These are phyloP conservation scores for Periophthalmus modestus DNA, from an alignment of 2,113 vertebrate genomes.

Conservation along the genomic window DNA sequence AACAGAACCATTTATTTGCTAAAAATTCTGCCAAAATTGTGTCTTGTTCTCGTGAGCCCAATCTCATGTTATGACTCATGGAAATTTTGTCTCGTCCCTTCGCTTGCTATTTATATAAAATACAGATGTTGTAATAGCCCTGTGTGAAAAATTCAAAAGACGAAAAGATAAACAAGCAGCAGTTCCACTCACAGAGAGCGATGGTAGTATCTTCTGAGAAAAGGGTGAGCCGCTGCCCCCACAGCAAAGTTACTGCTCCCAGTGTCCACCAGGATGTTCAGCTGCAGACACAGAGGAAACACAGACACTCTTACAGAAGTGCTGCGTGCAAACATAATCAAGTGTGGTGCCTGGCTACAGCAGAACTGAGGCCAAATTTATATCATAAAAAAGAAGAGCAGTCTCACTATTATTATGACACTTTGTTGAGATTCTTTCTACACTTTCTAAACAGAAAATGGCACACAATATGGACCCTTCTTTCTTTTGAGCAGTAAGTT, in stretches of 20 bases:
- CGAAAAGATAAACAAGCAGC: background rate
- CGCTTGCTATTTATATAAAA: too few species aligned
- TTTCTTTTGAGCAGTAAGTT: too few species aligned
- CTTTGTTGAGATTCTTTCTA: background rate
- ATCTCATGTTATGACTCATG: too few species aligned
- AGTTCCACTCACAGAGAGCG: slow-evolving; percentile 88
- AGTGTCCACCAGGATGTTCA: slow-evolving; percentile 97
- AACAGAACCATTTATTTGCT: too few species aligned
- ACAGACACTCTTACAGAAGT: slow-evolving; percentile 19
- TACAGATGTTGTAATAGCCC: too few species aligned
- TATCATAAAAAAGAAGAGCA: slow-evolving; percentile 9
- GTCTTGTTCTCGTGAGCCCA: too few species aligned
- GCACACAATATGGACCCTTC: background rate
- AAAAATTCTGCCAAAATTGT: too few species aligned
- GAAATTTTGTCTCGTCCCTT: too few species aligned
- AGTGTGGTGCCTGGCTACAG: slow-evolving; percentile 10
- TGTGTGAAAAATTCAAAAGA: background rate
- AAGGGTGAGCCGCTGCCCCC: slow-evolving; percentile 92
- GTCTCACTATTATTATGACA: background rate
- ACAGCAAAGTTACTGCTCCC: slow-evolving; percentile 99
- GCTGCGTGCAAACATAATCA: slow-evolving; percentile 14
- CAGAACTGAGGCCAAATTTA: slow-evolving; percentile 13
- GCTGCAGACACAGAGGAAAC: slow-evolving; percentile 65
- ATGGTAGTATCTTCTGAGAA: slow-evolving; percentile 92
- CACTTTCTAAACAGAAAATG: background rate